A percentile compares a stretch with the other conserved stretches of the same genome.
phyloP scores from a whole-genome alignment of 2,888 invertebrate species.

The Adelognathus sp. region DNA sequence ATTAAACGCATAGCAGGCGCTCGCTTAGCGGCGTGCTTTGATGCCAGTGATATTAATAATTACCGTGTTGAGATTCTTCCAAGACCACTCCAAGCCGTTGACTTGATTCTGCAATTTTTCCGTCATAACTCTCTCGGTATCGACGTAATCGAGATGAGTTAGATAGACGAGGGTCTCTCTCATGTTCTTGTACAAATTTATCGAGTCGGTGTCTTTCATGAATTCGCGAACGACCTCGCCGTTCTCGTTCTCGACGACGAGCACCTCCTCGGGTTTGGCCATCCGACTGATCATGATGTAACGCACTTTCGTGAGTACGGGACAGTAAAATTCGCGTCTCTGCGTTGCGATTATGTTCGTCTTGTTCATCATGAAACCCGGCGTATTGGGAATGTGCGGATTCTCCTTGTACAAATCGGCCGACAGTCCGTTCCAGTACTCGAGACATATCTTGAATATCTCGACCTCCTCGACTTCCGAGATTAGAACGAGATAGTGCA shows the following conservation, averaged over 20 bases:
- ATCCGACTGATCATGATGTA: slow-evolving; percentile 99
- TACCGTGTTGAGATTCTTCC: slow-evolving; percentile 99
- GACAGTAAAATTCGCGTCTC: slow-evolving; percentile 89
- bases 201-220: slow-evolving; percentile 99
- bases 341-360: slow-evolving; percentile 81
- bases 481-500: slow-evolving; percentile 94
- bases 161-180: slow-evolving; percentile 98
- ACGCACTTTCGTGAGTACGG: slow-evolving; percentile 93
- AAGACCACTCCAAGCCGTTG: slow-evolving; percentile 99
- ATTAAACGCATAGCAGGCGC: background rate
- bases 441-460: slow-evolving; percentile 99
- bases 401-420: slow-evolving; percentile 95
- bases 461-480: slow-evolving; percentile 99
- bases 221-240: slow-evolving; percentile 99
- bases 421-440: slow-evolving; percentile 98
- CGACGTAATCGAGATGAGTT: slow-evolving; percentile 98
- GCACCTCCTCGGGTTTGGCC: slow-evolving; percentile 99
- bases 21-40: background rate
- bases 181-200: slow-evolving; percentile 99
- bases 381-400: slow-evolving; percentile 85
- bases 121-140: slow-evolving; percentile 99
- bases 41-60: slow-evolving; percentile 52
- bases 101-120: slow-evolving; percentile 99
- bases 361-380: slow-evolving; percentile 78
- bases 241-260: slow-evolving; percentile 99